Conservation (phyloP, 2,113 vertebrate genomes). For the Sebastes fasciatus region DNA sequence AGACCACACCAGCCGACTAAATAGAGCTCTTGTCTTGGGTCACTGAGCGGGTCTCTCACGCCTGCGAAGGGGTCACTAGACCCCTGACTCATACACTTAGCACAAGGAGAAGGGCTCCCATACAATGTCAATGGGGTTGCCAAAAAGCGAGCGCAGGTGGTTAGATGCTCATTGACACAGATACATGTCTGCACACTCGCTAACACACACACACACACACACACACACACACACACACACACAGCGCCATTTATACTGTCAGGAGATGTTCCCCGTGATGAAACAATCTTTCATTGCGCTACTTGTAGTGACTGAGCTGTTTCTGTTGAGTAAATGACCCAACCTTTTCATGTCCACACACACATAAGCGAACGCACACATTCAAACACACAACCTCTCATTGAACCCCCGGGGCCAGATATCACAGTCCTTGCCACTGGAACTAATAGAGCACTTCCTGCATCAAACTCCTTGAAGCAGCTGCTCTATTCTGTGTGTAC, state of each 20-base stretch:
- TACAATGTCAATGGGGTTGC: constrained; percentile 28
- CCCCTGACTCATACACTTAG: constrained; percentile 58
- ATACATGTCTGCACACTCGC: constrained; percentile 25
- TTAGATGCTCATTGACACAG: constrained; percentile 44
- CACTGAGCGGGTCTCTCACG: constrained; percentile 34
- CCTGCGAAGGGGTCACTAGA: constrained; percentile 49
- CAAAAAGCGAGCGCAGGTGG: constrained; percentile 34
- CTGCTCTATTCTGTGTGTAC: constrained; percentile 65
- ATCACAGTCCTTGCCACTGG: constrained; percentile 76
- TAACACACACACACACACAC: neutral
- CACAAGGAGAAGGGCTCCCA: constrained; percentile 32
- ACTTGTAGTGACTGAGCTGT: constrained; percentile 34
- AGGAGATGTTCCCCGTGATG: constrained; percentile 8
- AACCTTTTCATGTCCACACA: constrained; percentile 47
- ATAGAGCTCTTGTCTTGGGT: constrained; percentile 57
- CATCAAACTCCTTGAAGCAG: constrained; percentile 73
- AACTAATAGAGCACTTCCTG: constrained; percentile 85
- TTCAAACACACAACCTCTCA: constrained; percentile 55
- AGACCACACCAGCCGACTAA: constrained; percentile 39
- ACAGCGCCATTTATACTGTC: constrained; percentile 2
- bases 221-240: neutral
- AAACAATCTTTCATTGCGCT: constrained; percentile 43
- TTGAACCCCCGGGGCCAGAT: constrained; percentile 75
- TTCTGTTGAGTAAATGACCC: constrained; percentile 44
- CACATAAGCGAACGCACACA: constrained; percentile 20